Base-by-base conservation (phyloP, 2,113 vertebrate genomes). In the Orientallactaga bullata region DNA sequence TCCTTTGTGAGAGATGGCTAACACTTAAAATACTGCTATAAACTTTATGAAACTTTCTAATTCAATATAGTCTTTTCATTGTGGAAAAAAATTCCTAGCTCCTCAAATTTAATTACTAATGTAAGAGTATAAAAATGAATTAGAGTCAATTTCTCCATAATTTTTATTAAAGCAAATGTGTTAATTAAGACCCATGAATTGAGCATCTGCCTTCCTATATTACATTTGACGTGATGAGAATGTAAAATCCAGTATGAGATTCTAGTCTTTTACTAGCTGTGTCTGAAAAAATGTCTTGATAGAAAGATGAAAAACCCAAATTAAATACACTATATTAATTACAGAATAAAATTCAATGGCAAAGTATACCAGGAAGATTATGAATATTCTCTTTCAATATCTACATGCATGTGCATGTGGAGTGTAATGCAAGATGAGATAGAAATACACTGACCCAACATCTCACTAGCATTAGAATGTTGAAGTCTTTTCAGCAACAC, bases 141-240 rank as follows among this genome's bases (percentile, higher is more conserved):
- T 88, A 86, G 35, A 95, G 51, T 71, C 15, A 16, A 37, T 55
- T 94, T 81, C 26, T 23, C 10, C 18, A 65, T 87, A 91, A 77
- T 88, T 65, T 94, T 78, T 91, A 91, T 96, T 92, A 92, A 78
- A 91, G 88, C 28, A 94, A 81, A 66, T 92, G 63, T 66, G 72
- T 95, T 96, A 96, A 37, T 90, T 86, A 97, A 89, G 76, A 73
- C 47, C 93, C 51, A 63, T 89, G 77, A 95, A 92, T 86, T 90
- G 76, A 93, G 39, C 78, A 88, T 93, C 83, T 95, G 89, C 60
- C 88, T 94, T 92, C 68, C 30, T 87, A 58, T 84, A 86, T 55
- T 89, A 81, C 30, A 17, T 82, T 78, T 93, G 61, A 80, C 17
- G 13, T 95, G 81, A 91, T 61, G 2, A 11, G 73, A 89, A 82